Base-by-base conservation (phyloP, 2,113 vertebrate species). In the Dipodomys spectabilis region DNA sequence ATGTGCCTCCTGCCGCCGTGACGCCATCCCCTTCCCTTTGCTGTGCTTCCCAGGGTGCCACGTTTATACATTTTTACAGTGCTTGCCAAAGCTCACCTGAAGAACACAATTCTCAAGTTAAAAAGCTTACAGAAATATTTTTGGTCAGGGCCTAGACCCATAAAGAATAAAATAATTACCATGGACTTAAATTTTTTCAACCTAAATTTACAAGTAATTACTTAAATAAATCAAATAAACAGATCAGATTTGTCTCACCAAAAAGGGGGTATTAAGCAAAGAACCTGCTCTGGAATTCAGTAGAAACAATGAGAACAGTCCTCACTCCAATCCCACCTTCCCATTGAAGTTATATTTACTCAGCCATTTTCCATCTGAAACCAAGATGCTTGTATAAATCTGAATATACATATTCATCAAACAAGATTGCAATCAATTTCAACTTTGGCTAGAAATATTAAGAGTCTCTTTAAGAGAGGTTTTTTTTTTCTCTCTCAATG, bases 11-110 rank as follows among this genome's bases (percentile, higher is more conserved):
- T 95, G 96, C 98, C 97, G 98, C 97, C 71, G 95, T 98, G 98
- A 98, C 97, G 98, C 98, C 92, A 98, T 98, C 98, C 98, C 98
- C 98, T 98, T 98, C 97, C 93, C 20, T 90, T 97, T 97, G 94
- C 97, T 97, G 96, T 97, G 97, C 95, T 98, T 98, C 97, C 98
- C 97, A 97, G 95, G 92, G 96, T 98, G 97, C 94, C 95, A 98
- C 96, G 96, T 98, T 97, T 98, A 94, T 97, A 96, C 94, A 93
- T 96, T 98, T 97, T 95, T 97, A 97, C 2, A 49, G 95, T 71
- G 25, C 95, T 97, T 98, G 90, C 96, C 94, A 96, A 93, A 91
- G 89, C 96, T 98, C 90, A 98, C 97, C 98, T 97, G 97, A 98
- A 98, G 97, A 98, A 98, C 97, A 93, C 88, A 96, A 97, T 97